These are phyloP conservation scores for Silurus lanzhouensis DNA, from an alignment of 2,797 vertebrate genomes.

Conservation along the genomic window DNA sequence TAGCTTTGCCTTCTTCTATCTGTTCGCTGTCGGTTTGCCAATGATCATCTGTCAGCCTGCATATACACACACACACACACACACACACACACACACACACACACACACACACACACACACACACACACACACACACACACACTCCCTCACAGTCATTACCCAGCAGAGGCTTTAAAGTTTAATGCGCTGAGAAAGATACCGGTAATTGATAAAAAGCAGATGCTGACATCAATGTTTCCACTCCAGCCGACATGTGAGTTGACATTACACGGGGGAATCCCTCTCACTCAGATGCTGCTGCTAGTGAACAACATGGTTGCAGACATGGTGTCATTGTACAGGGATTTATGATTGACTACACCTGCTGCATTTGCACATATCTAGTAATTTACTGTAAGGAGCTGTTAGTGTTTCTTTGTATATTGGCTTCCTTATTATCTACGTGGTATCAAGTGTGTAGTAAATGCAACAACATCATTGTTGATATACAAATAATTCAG, in stretches of 20 bases:
- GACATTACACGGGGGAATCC: slow-evolving; percentile 29
- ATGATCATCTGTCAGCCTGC: slow-evolving; percentile 53
- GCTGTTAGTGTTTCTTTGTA: not conserved
- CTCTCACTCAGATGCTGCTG: slow-evolving; percentile 10
- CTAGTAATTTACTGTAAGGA: too few relatives aligned
- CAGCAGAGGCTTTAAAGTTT: slow-evolving; percentile 42
- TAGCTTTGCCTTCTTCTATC: slow-evolving; percentile 78
- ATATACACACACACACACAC: slow-evolving; percentile 64
- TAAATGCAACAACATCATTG: not conserved
- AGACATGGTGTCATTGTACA: not conserved
- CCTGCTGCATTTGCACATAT: not conserved
- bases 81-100: slow-evolving; percentile 67
- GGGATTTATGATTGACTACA: not conserved
- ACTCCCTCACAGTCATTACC: slow-evolving; percentile 48
- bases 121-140: slow-evolving; percentile 67
- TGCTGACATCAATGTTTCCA: slow-evolving; percentile 34
- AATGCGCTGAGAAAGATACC: slow-evolving; percentile 47
- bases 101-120: slow-evolving; percentile 65
- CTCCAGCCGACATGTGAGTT: slow-evolving; percentile 21
- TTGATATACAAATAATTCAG: not conserved
- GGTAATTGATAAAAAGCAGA: slow-evolving; percentile 47
- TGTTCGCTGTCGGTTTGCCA: slow-evolving; percentile 73
- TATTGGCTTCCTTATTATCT: not conserved
- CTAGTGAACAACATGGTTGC: not conserved
- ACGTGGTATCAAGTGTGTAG: too few relatives aligned